Percentiles rank a stretch among this genome's conserved stretches.
Evolutionary conservation across 2,113 vertebrate genomes (phyloP).

Genomic region (Trichechus manatus): DNA sequence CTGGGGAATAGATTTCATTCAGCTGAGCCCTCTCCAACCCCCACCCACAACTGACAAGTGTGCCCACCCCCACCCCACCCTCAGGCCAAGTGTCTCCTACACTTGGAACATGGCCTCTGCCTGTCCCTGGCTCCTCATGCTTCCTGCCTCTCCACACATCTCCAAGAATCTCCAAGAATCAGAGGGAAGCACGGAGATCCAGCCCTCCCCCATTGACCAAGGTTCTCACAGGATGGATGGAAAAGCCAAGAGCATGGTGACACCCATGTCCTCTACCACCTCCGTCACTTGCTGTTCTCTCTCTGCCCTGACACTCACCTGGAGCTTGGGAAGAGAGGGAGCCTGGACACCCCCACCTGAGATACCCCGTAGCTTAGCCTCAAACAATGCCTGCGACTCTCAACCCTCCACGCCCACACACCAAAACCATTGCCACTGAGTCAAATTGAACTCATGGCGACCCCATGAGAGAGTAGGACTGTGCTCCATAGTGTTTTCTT

Average conservation of each 20-base stretch:
- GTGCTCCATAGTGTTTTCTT: background rate
- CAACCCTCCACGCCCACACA: background rate
- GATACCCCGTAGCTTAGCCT: background rate
- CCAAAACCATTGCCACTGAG: background rate
- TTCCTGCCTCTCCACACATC: rapidly evolving
- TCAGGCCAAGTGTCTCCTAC: rapidly evolving
- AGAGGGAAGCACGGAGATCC: background rate
- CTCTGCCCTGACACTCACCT: background rate
- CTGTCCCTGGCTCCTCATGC: rapidly evolving
- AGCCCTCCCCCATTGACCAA: rapidly evolving
- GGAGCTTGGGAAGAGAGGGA: background rate
- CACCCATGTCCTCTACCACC: rapidly evolving
- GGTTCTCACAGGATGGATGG: background rate
- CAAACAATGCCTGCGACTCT: background rate
- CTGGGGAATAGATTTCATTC: rapidly evolving
- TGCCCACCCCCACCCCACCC: rapidly evolving
- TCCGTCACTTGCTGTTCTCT: background rate
- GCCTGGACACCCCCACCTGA: rapidly evolving
- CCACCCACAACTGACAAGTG: rapidly evolving
- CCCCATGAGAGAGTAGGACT: background rate
- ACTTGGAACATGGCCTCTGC: background rate
- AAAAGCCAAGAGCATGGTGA: background rate
- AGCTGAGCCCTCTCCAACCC: background rate
- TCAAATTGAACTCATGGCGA: background rate
- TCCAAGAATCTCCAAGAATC: background rate